Evolutionary conservation across 2,888 invertebrate genomes (phyloP), one percentile per base, ranked within the genome.

Genomic region (Eupithecia abbreviata): DNA sequence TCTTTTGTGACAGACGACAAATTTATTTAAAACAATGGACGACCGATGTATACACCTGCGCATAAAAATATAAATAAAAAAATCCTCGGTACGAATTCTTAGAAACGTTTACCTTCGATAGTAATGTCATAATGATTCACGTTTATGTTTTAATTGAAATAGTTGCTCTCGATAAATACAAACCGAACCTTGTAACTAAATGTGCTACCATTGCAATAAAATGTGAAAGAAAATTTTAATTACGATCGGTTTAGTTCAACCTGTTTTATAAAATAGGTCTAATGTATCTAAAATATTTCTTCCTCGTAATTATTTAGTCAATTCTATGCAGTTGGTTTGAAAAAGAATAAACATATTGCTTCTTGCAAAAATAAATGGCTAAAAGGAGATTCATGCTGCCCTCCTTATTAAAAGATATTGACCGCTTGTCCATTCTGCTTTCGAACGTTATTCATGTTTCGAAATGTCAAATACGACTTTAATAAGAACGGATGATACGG

Each of bases 401-500:
- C 62, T 74, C 74, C 72, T 76, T 77, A 79, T 82, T 82, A 78
- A 79, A 79, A 77, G 41, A 68, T 74, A 80, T 77, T 76, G 79
- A 74, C 74, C 79, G 72, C 74, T 72, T 77, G 70, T 72, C 73
- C 69, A 69, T 65, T 72, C 67, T 72, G 41, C 76, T 66, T 81
- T 78, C 77, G 77, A 72, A 73, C 76, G 73, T 67, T 79, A 77
- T 80, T 77, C 77, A 75, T 78, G 75, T 73, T 78, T 65, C 67
- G 76, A 79, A 81, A 81, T 77, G 80, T 82, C 82, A 82, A 79
- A 82, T 79, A 80, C 77, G 77, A 80, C 74, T 74, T 87, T 84
- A 85, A 84, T 87, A 86, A 74, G 84, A 84, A 85, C 86, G 85
- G 86, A 85, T 79, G 78, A 77, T 80, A 81, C 75, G 79, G 85